Evolutionary conservation across 2,888 invertebrate genomes (phyloP), one percentile per base, ranked within the genome.

Genomic region (Xanthia togata): DNA sequence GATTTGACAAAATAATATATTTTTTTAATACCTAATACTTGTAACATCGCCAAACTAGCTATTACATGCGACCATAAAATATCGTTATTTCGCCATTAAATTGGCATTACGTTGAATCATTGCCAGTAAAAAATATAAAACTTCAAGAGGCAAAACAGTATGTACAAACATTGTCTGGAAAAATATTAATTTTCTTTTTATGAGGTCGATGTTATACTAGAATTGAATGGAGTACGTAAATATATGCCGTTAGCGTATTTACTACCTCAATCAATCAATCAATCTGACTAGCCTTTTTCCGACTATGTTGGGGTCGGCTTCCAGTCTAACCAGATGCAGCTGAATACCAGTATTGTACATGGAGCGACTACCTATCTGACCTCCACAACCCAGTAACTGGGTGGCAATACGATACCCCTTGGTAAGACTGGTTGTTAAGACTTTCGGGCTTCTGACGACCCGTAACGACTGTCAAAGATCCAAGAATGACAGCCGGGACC

Each of bases 111-210:
- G 73, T 38, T 12, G 57, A 76, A 83, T 71, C 59, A 67, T 69
- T n/a, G 17, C 31, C 62, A 68, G 69, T 73, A 70, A 72, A 78
- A 71, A 76, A 76, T 57, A 73, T 73, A 2, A 26, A 72, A 60
- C 17, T 23, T 62, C 41, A 64, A 50, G 44, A 59, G 14, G 35
- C 35, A 67, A 62, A 70, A 59, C 59, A 50, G 31, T 57, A 38
- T 57, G 26, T 71, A 53, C 20, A 80, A 62, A 80, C 41, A 69
- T 44, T 53, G 64, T 72, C 55, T 72, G 44, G 55, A 17, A 44
- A 75, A 75, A 71, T 69, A 82, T 64, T 69, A 68, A 65, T 75
- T 69, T 70, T 35, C 50, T 76, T 82, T 70, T 82, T 80, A 62
- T 57, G 31, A 38, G 0, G 23, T 20, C 4, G 14, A 26, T 26